Evolutionary conservation across 1,140 invertebrate genomes (phyloP), one percentile per base, ranked within the genome.

Genomic region (Achroia grisella): DNA sequence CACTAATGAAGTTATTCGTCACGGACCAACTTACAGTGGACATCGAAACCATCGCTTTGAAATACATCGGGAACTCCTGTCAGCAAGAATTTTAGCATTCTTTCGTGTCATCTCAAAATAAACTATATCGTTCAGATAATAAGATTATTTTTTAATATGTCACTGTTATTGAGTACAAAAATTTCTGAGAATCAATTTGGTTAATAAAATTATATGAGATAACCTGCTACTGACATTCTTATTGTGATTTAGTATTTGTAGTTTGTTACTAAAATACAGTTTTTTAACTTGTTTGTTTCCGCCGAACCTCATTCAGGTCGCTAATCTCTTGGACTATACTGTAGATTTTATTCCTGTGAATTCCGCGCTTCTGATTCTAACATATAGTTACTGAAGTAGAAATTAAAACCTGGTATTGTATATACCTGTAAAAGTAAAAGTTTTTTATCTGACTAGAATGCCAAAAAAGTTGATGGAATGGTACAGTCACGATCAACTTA

Each of bases 11-110:
- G 13, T 10, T 32, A 17, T 29, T 27, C 31, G 8, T 10, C 30
- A 55, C 39, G 45, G 69, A 1, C 65, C 69, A 32, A 36, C 13
- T 44, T 48, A 63, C 12, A 58, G 31, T 70, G 61, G 66, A 33
- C 44, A 40, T 39, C 32, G 28, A 42, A 53, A 49, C 48, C 51
- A 55, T 58, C 61, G 54, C 62, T 65, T 54, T 39, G 56, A 56
- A 52, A 54, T 64, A 61, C 63, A 63, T 55, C 62, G 35, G 48
- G 53, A 54, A 45, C 33, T 49, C 9, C 34, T 48, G 50, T 62
- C 52, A 47, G 44, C 41, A 48, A 33, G 34, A 37, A 53, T 54
- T 42, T 45, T 14, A 27, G 28, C 17, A 37, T 15, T 35, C 10
- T 35, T 32, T 35, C 30, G 27, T n/a, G 33, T 10, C n/a, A 15